Evolutionary conservation across 2,113 vertebrate species (phyloP).

Genomic region (Nycticryphes semicollaris): DNA sequence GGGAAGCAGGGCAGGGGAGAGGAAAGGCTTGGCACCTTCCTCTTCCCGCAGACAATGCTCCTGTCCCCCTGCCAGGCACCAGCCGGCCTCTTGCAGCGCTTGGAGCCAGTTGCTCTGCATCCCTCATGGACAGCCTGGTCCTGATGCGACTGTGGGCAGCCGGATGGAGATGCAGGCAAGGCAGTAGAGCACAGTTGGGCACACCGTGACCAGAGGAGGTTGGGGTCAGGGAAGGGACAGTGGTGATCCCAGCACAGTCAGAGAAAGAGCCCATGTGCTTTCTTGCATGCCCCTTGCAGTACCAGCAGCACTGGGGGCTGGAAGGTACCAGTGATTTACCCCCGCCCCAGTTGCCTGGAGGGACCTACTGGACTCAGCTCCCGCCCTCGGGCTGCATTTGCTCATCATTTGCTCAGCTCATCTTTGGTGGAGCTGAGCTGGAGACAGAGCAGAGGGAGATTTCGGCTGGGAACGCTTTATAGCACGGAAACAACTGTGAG

Average conservation of each 20-base stretch:
- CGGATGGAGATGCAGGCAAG: neutral
- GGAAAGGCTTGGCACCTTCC: neutral
- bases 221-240: neutral
- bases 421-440: slow-evolving; percentile 9
- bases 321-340: neutral
- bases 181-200: neutral
- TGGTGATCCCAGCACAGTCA: neutral
- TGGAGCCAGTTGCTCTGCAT: fast-evolving
- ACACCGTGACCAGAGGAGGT: neutral
- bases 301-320: neutral
- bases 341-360: neutral
- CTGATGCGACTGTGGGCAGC: neutral
- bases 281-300: neutral
- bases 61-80: neutral
- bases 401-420: neutral
- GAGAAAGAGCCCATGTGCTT: neutral
- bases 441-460: neutral
- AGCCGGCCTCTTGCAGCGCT: neutral
- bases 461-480: neutral
- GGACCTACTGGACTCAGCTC: neutral
- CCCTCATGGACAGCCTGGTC: neutral
- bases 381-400: neutral
- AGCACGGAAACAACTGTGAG: neutral
- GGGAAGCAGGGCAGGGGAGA: neutral
- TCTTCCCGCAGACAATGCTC: neutral